phyloP scores from a whole-genome alignment of 2,113 vertebrate species.

The Prochilodus magdalenae region DNA sequence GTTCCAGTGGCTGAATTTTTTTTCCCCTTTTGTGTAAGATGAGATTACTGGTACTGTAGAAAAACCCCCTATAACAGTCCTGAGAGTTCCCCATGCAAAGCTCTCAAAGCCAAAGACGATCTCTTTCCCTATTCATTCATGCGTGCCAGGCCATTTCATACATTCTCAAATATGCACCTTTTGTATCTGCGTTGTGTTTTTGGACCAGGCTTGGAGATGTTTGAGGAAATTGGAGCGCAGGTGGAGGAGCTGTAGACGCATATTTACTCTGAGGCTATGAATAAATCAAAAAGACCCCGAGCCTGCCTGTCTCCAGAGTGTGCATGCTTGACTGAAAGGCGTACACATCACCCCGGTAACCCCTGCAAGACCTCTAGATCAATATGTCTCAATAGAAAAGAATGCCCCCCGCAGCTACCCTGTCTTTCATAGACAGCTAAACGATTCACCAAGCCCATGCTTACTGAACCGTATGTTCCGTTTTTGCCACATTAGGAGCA shows the following conservation, averaged over 20 bases:
- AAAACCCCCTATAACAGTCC: background rate
- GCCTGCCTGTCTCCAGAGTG: constrained; percentile 14
- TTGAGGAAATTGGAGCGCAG: constrained; percentile 54
- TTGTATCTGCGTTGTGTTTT: constrained; percentile 6
- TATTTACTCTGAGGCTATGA: constrained; percentile 52
- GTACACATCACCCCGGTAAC: constrained; percentile 30
- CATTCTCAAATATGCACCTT: background rate
- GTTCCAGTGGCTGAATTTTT: background rate
- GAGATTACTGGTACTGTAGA: background rate
- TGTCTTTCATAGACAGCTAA: background rate
- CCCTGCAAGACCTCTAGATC: constrained; percentile 19
- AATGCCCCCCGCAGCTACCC: constrained; percentile 24
- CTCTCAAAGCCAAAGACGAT: background rate
- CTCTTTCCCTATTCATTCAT: background rate
- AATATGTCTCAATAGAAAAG: constrained; percentile 47
- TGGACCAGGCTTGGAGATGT: constrained; percentile 10
- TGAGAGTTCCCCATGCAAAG: background rate
- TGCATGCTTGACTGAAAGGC: constrained; percentile 25
- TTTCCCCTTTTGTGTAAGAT: background rate
- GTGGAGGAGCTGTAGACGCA: constrained; percentile 43
- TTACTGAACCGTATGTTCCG: background rate
- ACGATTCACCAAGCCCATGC: background rate
- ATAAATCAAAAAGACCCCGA: constrained; percentile 37
- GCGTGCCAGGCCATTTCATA: background rate
- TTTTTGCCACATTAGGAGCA: background rate